Conservation (phyloP, 2,888 invertebrate genomes). For the Choreutis nemorana region DNA sequence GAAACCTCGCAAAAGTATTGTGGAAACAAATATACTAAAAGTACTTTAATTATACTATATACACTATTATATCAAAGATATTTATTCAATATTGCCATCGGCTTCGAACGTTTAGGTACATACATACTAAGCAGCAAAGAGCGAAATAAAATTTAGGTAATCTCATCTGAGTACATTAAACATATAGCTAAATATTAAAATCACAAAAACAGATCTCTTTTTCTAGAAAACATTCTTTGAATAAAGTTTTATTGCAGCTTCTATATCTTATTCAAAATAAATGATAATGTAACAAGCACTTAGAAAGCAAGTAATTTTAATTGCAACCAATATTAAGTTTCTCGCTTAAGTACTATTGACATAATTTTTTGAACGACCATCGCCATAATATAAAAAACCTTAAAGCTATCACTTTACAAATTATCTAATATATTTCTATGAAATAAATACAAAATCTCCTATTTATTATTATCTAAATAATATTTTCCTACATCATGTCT, state of each 20-base stretch:
- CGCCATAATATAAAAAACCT: constrained; percentile 56
- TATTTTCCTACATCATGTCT: constrained; percentile 62
- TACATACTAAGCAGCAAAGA: constrained; percentile 33
- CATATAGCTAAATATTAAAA: constrained; percentile 32
- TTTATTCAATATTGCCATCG: constrained; percentile 32
- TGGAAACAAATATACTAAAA: constrained; percentile 53
- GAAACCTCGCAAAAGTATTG: constrained; percentile 36
- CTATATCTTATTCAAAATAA: constrained; percentile 6
- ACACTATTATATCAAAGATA: constrained; percentile 34
- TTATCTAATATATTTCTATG: constrained; percentile 64
- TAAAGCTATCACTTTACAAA: constrained; percentile 62
- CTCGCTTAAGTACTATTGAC: constrained; percentile 52
- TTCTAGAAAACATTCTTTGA: constrained; percentile 19
- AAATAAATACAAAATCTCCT: constrained; percentile 66
- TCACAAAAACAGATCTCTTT: constrained; percentile 58
- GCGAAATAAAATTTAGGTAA: constrained; percentile 38
- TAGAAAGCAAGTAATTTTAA: constrained; percentile 2
- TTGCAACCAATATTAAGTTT: constrained; percentile 38
- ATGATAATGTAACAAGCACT: constrained; percentile 3
- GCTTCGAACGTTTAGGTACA: constrained; percentile 25
- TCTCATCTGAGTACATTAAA: constrained; percentile 58
- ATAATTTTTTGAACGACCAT: constrained; percentile 48
- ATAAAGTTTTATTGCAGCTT: constrained; percentile 8
- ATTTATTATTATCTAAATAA: constrained; percentile 58
- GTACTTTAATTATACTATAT: constrained; percentile 30